Evolutionary conservation across 2,888 invertebrate species (phyloP).

Genomic region (Mylabris sibirica): DNA sequence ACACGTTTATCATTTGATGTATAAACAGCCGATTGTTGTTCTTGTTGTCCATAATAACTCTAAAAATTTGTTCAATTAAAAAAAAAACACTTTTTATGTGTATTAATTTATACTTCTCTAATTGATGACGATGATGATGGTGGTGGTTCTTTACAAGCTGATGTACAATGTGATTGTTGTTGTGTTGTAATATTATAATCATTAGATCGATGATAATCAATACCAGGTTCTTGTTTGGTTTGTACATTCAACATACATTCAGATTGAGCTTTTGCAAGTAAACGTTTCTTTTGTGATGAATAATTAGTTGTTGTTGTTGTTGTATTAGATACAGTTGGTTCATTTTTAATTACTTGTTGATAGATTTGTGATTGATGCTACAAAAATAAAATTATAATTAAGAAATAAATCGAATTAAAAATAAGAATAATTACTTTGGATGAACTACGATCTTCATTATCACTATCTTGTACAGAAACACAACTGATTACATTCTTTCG

Average conservation of each 20-base stretch:
- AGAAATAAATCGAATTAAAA: too few species aligned
- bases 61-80: conserved; percentile 21
- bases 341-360: conserved; percentile 64
- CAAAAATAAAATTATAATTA: conserved; percentile 42
- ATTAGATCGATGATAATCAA: conserved; percentile 57
- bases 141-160: conserved; percentile 63
- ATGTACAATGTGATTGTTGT: conserved; percentile 55
- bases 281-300: conserved; percentile 85
- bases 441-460: conserved; percentile 71
- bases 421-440: conserved; percentile 61
- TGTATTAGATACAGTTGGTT: conserved; percentile 61
- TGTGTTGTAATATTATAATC: conserved; percentile 45
- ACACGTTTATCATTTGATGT: conserved; percentile 65
- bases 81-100: not conserved
- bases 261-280: conserved; percentile 86
- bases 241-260: conserved; percentile 71
- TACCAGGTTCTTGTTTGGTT: conserved; percentile 69
- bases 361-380: conserved; percentile 51
- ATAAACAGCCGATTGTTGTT: conserved; percentile 50
- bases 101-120: conserved; percentile 32
- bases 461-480: conserved; percentile 79
- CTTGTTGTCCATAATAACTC: conserved; percentile 50
- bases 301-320: conserved; percentile 44
- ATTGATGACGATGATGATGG: conserved; percentile 57
- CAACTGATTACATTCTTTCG: conserved; percentile 81